These are phyloP conservation scores for Helleia helle DNA, from an alignment of 2,888 invertebrate species.

Conservation along the genomic window DNA sequence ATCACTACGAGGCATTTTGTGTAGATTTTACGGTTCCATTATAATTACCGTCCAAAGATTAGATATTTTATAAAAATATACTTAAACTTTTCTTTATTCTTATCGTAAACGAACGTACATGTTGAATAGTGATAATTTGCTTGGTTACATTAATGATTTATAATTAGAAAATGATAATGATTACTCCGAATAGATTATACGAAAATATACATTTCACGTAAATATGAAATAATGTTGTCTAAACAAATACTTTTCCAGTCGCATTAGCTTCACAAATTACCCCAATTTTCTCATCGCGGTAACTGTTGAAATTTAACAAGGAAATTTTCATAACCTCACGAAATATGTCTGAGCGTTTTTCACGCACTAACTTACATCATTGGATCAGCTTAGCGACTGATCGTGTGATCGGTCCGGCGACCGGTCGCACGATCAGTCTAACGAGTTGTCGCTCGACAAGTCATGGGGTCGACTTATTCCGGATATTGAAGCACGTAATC, in stretches of 20 bases:
- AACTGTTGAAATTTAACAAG: conserved; percentile 29
- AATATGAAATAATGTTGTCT: conserved; percentile 21
- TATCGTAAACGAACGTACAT: too few species aligned
- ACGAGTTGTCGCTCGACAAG: conserved; percentile 18
- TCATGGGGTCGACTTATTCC: conserved; percentile 41
- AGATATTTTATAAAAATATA: too few species aligned
- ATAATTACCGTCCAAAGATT: too few species aligned
- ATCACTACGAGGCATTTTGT: conserved; percentile 22
- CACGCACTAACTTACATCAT: conserved; percentile 33
- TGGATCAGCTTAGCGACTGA: conserved; percentile 17
- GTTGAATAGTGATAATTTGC: too few species aligned
- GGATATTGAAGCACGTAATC: conserved; percentile 74
- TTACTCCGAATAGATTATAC: too few species aligned
- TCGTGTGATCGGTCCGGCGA: conserved; percentile 22
- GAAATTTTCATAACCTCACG: conserved; percentile 29
- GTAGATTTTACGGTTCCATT: neutral
- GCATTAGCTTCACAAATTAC: conserved; percentile 30
- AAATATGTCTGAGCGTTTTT: conserved; percentile 32
- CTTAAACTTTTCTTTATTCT: too few species aligned
- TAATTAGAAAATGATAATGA: too few species aligned
- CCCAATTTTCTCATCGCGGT: conserved; percentile 29
- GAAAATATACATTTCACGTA: too few species aligned
- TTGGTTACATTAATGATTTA: too few species aligned
- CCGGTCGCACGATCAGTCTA: conserved; percentile 12
- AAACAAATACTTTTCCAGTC: conserved; percentile 21